Evolutionary conservation across 2,113 vertebrate genomes (phyloP).

Genomic region (Myiopsitta monachus): DNA sequence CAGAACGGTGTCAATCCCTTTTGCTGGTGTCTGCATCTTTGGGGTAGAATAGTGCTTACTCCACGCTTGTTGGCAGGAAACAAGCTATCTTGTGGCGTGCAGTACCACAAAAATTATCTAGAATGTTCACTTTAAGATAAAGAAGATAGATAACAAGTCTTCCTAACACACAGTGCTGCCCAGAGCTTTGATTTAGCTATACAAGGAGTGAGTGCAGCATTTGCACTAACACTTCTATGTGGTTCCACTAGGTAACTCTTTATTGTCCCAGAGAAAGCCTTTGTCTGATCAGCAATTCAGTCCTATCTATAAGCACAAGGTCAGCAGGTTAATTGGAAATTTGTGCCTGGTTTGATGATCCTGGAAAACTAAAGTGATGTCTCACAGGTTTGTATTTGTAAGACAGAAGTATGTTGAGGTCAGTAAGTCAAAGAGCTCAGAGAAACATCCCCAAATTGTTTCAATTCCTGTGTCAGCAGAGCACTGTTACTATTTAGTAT

Average conservation of each 20-base stretch:
- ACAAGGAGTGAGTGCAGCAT: background rate
- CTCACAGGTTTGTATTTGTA: slow-evolving; percentile 15
- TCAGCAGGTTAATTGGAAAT: slow-evolving; percentile 31
- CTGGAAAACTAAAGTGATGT: background rate
- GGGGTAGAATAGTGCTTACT: background rate
- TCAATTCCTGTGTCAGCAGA: slow-evolving; percentile 37
- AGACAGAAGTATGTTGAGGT: slow-evolving; percentile 17
- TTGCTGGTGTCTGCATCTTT: background rate
- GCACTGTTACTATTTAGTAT: background rate
- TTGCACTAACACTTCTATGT: background rate
- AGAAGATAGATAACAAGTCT: background rate
- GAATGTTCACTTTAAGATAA: background rate
- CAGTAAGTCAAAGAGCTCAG: slow-evolving; percentile 33
- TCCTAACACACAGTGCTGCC: background rate
- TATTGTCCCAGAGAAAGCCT: background rate
- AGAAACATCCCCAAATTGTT: slow-evolving; percentile 29
- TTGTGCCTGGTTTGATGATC: background rate
- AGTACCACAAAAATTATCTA: background rate
- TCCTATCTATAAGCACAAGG: background rate
- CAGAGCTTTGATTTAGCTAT: background rate
- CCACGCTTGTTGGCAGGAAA: background rate
- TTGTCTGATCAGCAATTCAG: background rate
- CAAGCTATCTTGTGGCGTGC: background rate
- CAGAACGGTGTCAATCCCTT: background rate
- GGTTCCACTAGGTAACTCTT: background rate